Evolutionary conservation across 2,113 vertebrate genomes (phyloP), one percentile per base, ranked within the genome.

Genomic region (Phylloscopus trochiloides): DNA sequence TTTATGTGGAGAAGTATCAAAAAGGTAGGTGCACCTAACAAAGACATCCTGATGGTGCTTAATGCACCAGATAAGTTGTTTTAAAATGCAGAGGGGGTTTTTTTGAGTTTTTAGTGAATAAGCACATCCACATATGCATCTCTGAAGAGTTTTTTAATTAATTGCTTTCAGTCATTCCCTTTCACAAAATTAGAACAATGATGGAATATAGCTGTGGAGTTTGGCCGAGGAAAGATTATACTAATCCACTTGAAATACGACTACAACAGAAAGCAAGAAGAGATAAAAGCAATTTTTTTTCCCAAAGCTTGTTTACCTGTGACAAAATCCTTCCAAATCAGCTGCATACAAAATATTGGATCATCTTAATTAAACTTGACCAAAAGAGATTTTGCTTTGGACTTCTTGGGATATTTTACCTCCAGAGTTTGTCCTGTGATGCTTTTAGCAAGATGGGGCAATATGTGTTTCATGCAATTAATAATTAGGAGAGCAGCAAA

Each of bases 61-160:
- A 88, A 88, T 38, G 88, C 79, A 84, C 58, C 32, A 28, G 40
- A 84, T n/a, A 88, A 82, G 77, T 91, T 21, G 72, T 71, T 85
- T 71, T 54, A 63, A 94, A 86, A 86, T 45, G 43, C 66, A 54
- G 70, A 85, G 59, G n/a, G 48, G 5, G n/a, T 94, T 87, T 94
- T 87, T 81, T 47, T 79, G n/a, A 78, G 61, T 52, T 90, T 74
- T 84, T 67, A 92, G 55, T 81, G 65, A 96, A 90, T 43, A 81
- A 71, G 51, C 0, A 1, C 86, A 68, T 83, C 90, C 85, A 66
- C 43, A 38, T 34, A 40, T 10, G 80, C 70, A 91, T 83, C 72
- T 93, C 65, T 47, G 62, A 92, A 91, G 86, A 78, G 43, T 83
- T 67, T 95, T 91, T 78, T 79, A 92, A 94, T 95, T 89, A 96